Conservation (phyloP, 2,888 invertebrate genomes). For the Tetragonula carbonaria region DNA sequence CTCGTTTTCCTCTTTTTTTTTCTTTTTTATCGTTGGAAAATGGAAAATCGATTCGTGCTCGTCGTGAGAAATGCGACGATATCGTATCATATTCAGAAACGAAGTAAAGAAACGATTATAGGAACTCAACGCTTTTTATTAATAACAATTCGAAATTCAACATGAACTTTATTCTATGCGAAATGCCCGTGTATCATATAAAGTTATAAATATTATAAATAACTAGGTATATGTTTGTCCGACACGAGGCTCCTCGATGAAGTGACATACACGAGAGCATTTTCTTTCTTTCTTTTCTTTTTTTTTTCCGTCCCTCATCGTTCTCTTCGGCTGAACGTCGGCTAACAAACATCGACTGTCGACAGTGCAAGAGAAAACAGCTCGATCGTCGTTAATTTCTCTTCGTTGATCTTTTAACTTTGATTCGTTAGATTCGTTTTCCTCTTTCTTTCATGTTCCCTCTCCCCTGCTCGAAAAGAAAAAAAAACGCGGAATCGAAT, state of each 20-base stretch:
- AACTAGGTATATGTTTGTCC: conserved; percentile 71
- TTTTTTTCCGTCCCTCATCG: conserved; percentile 1
- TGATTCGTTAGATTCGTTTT: not conserved
- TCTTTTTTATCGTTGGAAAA: not conserved
- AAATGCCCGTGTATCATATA: conserved; percentile 79
- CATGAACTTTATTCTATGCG: conserved; percentile 75
- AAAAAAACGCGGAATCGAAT: conserved; percentile 19
- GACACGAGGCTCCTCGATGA: conserved; percentile 52
- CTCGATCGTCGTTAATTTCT: conserved; percentile 2
- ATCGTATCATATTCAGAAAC: conserved; percentile 39
- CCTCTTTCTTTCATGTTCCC: not conserved
- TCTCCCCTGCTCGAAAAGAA: no score
- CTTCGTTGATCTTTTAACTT: not conserved
- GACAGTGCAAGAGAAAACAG: conserved; percentile 43
- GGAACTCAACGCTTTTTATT: conserved; percentile 80
- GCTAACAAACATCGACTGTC: conserved; percentile 46
- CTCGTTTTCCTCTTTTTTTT: not conserved
- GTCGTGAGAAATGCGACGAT: conserved; percentile 35
- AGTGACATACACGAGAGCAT: conserved; percentile 44
- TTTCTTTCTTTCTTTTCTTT: conserved; percentile 3
- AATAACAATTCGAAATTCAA: conserved; percentile 79
- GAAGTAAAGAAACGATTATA: conserved; percentile 72
- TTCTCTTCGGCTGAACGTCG: conserved; percentile 22
- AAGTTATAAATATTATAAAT: conserved; percentile 82
- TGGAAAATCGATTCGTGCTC: conserved; percentile 21